Conservation (phyloP, 2,888 invertebrate genomes). For the Rhaphigaster nebulosa region DNA sequence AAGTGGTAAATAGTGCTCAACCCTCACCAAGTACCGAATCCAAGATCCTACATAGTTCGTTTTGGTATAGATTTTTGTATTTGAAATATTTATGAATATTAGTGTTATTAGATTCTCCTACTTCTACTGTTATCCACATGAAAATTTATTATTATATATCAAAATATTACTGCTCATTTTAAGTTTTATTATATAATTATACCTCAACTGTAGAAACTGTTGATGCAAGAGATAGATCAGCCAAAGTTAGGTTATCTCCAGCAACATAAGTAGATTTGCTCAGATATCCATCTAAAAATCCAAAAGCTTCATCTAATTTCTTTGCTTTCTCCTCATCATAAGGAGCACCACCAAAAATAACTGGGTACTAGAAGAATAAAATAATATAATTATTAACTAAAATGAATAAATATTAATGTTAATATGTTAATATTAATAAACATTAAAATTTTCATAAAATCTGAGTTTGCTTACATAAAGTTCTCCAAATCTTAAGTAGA, state of each 20-base stretch:
- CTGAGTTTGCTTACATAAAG: conserved; percentile 76
- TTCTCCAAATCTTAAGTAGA: conserved; percentile 79
- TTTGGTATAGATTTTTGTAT: too few relatives aligned
- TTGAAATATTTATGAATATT: too few relatives aligned
- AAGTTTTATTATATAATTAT: conserved; percentile 63
- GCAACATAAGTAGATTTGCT: conserved; percentile 80
- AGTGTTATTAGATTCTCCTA: too few relatives aligned
- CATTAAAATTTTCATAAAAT: neutral
- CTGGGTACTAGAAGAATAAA: conserved; percentile 72
- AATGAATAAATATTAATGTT: neutral
- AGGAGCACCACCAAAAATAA: conserved; percentile 75
- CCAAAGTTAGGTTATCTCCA: conserved; percentile 81
- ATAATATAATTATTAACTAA: conserved; percentile 27
- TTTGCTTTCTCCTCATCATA: conserved; percentile 77
- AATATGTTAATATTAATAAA: neutral
- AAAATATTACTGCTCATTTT: neutral
- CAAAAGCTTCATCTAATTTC: conserved; percentile 78
- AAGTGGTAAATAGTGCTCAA: too few relatives aligned
- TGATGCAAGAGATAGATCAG: conserved; percentile 80
- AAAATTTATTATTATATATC: neutral
- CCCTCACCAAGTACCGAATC: too few relatives aligned
- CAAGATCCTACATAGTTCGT: too few relatives aligned
- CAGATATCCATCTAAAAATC: conserved; percentile 78
- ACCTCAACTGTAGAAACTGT: conserved; percentile 80
- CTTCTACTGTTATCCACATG: too few relatives aligned